Conservation (phyloP, 2,888 invertebrate species). For the Trypoxylon attenuatum region DNA sequence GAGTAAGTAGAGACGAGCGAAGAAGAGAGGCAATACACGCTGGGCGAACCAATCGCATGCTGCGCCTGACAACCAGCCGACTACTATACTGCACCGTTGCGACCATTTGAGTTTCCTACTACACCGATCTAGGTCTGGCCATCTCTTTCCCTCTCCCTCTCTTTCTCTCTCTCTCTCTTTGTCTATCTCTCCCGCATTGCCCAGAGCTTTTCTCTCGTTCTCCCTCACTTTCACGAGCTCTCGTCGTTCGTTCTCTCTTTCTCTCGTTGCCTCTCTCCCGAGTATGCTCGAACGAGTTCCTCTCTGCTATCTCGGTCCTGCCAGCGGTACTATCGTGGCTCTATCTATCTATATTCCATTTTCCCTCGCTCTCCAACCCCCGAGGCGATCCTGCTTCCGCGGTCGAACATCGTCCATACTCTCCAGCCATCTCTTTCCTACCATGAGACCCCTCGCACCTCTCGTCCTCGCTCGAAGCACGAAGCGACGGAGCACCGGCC, state of each 20-base stretch:
- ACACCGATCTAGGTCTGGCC: constrained; percentile 38
- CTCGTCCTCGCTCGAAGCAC: constrained; percentile 21
- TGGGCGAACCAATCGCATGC: constrained; percentile 66
- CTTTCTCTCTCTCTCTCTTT: constrained; percentile 19
- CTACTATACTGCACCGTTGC: constrained; percentile 64
- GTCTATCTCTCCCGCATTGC: constrained; percentile 17
- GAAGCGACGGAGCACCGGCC: constrained; percentile 60
- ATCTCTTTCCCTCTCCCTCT: constrained; percentile 14
- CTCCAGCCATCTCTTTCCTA: constrained; percentile 28
- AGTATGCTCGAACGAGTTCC: constrained; percentile 25
- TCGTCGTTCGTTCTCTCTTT: constrained; percentile 3
- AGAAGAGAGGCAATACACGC: constrained; percentile 54
- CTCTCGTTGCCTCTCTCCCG: constrained; percentile 45
- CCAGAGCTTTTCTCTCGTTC: not conserved
- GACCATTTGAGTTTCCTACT: constrained; percentile 70
- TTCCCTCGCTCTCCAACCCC: constrained; percentile 42
- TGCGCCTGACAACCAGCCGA: constrained; percentile 68
- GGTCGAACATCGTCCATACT: constrained; percentile 24
- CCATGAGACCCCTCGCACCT: constrained; percentile 4
- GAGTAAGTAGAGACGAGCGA: constrained; percentile 36
- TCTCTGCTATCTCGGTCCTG: constrained; percentile 21
- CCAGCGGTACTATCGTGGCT: constrained; percentile 47
- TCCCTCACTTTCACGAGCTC: not conserved
- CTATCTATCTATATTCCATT: constrained; percentile 56
- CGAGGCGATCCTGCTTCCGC: constrained; percentile 26